Evolutionary conservation across 2,888 invertebrate species (phyloP), one percentile per base, ranked within the genome.

Genomic region (Habroteleia sp.): DNA sequence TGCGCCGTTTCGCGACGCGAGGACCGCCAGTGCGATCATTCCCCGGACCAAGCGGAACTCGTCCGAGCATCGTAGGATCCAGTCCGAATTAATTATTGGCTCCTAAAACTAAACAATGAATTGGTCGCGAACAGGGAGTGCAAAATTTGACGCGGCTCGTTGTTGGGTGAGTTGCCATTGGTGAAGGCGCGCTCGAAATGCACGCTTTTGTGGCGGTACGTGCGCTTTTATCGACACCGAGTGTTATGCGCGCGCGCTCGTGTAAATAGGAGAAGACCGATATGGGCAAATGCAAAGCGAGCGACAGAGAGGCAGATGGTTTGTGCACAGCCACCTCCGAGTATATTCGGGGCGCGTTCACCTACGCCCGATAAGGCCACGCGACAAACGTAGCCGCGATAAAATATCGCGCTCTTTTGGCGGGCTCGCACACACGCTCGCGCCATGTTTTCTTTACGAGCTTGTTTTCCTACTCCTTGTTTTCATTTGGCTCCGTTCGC

Each of bases 151-250:
- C n/a, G n/a, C n/a, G n/a, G n/a, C 8, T 25, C 41, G 2, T 3
- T 35, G 62, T 46, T 5, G 52, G 69, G 13, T 78, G 76, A 80
- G 81, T 82, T 81, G 83, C 82, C 83, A 54, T 79, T 69, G 37
- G 78, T 77, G 71, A 76, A 82, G 85, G 82, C 83, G 84, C 85
- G 83, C 82, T 83, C 83, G 83, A 79, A 87, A 84, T 87, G 87
- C 80, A 84, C 81, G 81, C 13, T 78, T 81, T 77, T 74, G 76
- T 76, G 79, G 77, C 74, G 56, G 79, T 77, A 78, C 81, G 80
- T 80, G 79, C 80, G 85, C 84, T 87, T 87, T 87, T 87, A 87
- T 87, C 84, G 82, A 79, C 58, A 52, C 44, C 79, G 72, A 75
- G 35, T 56, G 37, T 63, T 69, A 46, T 76, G 79, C 78, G 79